Evolutionary conservation across 2,113 vertebrate genomes (phyloP), one percentile per base, ranked within the genome.

Genomic region (Bos indicus): DNA sequence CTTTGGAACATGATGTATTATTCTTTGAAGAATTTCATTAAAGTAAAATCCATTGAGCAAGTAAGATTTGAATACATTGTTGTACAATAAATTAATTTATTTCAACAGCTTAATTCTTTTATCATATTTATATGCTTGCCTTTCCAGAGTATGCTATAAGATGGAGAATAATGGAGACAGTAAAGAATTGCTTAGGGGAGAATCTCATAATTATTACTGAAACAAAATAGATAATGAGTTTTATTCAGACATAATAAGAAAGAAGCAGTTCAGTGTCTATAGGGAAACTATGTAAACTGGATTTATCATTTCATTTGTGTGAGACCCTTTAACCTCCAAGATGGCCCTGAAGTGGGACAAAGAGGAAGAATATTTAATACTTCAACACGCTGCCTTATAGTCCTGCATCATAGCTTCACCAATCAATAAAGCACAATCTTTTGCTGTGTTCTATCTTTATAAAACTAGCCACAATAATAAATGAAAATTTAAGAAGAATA

Each of bases 21-120:
- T 98, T 98, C 98, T 98, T 98, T 98, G 98, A 98, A 99, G 98
- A 92, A 98, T 98, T 99, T 99, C 98, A 99, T 99, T 99, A 99
- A 98, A 99, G 98, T 96, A 97, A 99, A 99, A 99, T 98, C 98
- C 98, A 99, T 88, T 98, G 97, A 99, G 97, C 98, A 98, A 98
- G 97, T 98, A 98, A 98, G 97, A 98, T 98, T 98, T 99, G 98
- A 99, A 98, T 98, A 99, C 96, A 98, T 97, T 98, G 97, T 98
- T 98, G 85, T 88, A 98, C 96, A 99, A 98, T 98, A 99, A 99
- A 99, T 99, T 99, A 99, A 99, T 99, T 99, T 99, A 98, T 99
- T 99, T 99, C 97, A 99, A 99, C 98, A 98, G 99, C 98, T 99
- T 99, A 99, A 99, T 99, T 98, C 98, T 98, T 99, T 99, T 99